Base-by-base conservation (phyloP, 2,113 vertebrate species). In the Lota lota region DNA sequence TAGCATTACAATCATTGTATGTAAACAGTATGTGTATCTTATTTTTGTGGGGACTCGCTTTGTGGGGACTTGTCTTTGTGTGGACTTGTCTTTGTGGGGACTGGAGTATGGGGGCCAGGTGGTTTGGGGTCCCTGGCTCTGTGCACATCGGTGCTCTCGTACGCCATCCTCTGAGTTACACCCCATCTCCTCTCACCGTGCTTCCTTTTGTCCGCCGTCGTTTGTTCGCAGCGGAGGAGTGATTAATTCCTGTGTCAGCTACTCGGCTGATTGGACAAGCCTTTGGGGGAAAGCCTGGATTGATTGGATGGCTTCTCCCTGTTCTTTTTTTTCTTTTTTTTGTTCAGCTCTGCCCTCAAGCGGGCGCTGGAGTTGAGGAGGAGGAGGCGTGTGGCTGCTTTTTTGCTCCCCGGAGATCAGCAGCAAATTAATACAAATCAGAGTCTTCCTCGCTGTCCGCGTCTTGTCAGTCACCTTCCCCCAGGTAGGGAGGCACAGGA, bases 381-480 rank as follows among this genome's bases (percentile, higher is more conserved):
- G 21, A 16, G 58, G 22, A 36, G 50, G 28, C 36, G 24, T 56
- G 51, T 51, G 63, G 20, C 54, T 63, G 67, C 63, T 51, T 40
- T 21, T 33, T 50, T 19, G 17, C 63, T 50, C 63, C 76, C 82
- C 33, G 57, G 83, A 86, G 87, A 90, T 85, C 58, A 18, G 33
- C 73, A 22, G 15, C 75, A 88, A 86, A 90, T 88, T 69, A 88
- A 90, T 91, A 86, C 82, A 86, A 90, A 87, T 82, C 83, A 85
- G 79, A 84, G 66, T 50, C 77, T 80, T 85, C 81, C 75, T 67
- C 75, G 79, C 67, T 70, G 79, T 64, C 66, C 62, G 11, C 71
- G 65, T 67, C 60, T 74, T 68, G 63, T 58, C 61, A 22, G 81
- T 89, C 87, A 88, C 83, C 87, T 85, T 87, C 81, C 87, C 81